Evolutionary conservation across 2,888 invertebrate genomes (phyloP).

Genomic region (Tetrapedia diversipes): DNA sequence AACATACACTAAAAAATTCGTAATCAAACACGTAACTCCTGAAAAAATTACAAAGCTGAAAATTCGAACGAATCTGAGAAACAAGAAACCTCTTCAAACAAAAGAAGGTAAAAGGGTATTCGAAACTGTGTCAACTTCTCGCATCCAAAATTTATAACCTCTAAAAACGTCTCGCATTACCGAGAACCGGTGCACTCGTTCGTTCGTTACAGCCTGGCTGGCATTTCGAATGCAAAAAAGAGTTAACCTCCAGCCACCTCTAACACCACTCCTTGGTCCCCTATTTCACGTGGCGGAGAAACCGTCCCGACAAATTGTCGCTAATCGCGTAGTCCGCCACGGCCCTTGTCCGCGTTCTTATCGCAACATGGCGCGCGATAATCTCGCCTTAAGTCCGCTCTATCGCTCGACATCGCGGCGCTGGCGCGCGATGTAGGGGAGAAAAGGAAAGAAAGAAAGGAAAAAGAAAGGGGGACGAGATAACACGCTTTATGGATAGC

Average conservation of each 20-base stretch:
- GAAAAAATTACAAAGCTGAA: too few species aligned
- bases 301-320: constrained; percentile 30
- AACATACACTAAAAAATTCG: too few species aligned
- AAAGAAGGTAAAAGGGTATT: too few species aligned
- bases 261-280: not conserved
- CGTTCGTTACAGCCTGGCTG: too few species aligned
- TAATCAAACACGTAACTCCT: too few species aligned
- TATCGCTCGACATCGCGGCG: constrained; percentile 55
- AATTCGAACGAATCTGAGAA: too few species aligned
- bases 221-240: too few species aligned
- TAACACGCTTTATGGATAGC: constrained; percentile 58
- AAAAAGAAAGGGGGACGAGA: constrained; percentile 31
- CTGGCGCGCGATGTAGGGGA: constrained; percentile 8
- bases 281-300: not conserved
- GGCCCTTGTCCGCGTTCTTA: constrained; percentile 34
- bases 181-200: too few species aligned
- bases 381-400: constrained; percentile 52
- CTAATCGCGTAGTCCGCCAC: constrained; percentile 28
- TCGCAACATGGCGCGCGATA: constrained; percentile 33
- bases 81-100: too few species aligned
- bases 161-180: too few species aligned
- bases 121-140: too few species aligned
- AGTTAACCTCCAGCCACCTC: not conserved
- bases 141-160: too few species aligned
- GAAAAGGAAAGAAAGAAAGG: not conserved